These are phyloP conservation scores for Amphipyra berbera DNA, from an alignment of 2,888 invertebrate genomes.

Conservation along the genomic window DNA sequence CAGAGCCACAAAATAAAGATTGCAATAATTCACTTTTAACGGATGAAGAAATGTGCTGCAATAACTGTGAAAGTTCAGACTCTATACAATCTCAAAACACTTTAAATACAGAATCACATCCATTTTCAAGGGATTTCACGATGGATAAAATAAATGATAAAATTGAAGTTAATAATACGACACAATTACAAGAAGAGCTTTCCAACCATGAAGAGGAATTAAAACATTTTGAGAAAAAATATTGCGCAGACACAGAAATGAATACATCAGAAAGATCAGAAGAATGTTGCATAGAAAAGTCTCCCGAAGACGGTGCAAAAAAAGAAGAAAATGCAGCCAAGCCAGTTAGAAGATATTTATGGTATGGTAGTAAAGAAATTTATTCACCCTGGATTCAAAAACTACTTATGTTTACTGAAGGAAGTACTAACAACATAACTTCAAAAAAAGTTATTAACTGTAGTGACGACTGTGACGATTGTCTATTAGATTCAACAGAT, in stretches of 20 bases:
- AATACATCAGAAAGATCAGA: constrained; percentile 1
- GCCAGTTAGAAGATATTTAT: constrained; percentile 12
- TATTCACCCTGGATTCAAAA: constrained; percentile 81
- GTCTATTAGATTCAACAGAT: constrained; percentile 4
- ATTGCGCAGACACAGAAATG: constrained; percentile 2
- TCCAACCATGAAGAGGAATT: constrained; percentile 14
- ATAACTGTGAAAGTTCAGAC: constrained; percentile 4
- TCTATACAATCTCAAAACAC: constrained; percentile 3
- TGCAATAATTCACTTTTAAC: constrained; percentile 1
- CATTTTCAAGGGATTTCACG: constrained; percentile 8
- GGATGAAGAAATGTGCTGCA: constrained; percentile 9
- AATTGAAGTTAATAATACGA: constrained; percentile 6
- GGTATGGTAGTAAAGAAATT: constrained; percentile 69
- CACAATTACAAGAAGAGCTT: constrained; percentile 12
- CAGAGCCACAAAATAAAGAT: constrained; percentile 2
- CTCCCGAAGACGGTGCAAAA: background rate
- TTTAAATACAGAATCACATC: background rate
- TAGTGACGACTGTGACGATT: background rate
- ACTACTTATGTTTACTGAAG: constrained; percentile 69
- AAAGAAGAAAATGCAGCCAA: background rate
- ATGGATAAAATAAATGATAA: constrained; percentile 7
- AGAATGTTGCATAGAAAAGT: constrained; percentile 6
- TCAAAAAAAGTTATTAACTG: background rate
- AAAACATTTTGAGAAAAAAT: constrained; percentile 14
- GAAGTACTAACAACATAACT: constrained; percentile 41